These are phyloP conservation scores for Micropoecilia bifurca DNA, from an alignment of 2,797 vertebrate genomes.

Conservation along the genomic window DNA sequence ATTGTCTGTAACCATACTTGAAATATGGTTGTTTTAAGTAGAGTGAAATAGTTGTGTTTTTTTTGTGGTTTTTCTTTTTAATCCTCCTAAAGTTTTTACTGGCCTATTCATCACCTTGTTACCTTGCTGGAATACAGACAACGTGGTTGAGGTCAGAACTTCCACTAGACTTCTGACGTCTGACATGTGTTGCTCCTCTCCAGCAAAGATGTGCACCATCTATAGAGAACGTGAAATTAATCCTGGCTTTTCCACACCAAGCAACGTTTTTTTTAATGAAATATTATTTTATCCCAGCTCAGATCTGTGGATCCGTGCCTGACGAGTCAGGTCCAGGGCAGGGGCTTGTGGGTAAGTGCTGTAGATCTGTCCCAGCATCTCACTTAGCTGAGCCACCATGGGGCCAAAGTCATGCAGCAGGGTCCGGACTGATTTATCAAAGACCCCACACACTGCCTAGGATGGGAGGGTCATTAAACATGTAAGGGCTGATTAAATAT, in stretches of 20 bases:
- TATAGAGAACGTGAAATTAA: constrained; percentile 52
- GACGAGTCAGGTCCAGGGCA: constrained; percentile 92
- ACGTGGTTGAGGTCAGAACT: constrained; percentile 90
- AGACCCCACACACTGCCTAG: constrained; percentile 94
- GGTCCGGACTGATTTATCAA: constrained; percentile 95
- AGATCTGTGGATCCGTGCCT: constrained; percentile 77
- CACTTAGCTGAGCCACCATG: constrained; percentile 93
- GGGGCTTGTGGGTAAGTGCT: constrained; percentile 93
- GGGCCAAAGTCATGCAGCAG: constrained; percentile 94
- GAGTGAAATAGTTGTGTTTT: not conserved
- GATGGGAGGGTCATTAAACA: constrained; percentile 10
- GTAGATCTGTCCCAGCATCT: constrained; percentile 97
- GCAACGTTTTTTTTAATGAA: not conserved
- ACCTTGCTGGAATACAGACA: constrained; percentile 95
- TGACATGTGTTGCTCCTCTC: constrained; percentile 88
- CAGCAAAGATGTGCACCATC: constrained; percentile 96
- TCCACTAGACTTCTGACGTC: constrained; percentile 88
- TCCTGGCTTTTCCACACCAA: not conserved
- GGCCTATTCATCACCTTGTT: constrained; percentile 34
- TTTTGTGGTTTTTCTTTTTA: no score
- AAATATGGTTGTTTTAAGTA: not conserved
- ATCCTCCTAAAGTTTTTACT: no score
- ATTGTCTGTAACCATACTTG: not conserved
- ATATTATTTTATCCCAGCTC: not conserved
- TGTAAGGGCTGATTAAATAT: not conserved